Evolutionary conservation across 2,888 invertebrate species (phyloP).

Genomic region (Drosophila anomelani): DNA sequence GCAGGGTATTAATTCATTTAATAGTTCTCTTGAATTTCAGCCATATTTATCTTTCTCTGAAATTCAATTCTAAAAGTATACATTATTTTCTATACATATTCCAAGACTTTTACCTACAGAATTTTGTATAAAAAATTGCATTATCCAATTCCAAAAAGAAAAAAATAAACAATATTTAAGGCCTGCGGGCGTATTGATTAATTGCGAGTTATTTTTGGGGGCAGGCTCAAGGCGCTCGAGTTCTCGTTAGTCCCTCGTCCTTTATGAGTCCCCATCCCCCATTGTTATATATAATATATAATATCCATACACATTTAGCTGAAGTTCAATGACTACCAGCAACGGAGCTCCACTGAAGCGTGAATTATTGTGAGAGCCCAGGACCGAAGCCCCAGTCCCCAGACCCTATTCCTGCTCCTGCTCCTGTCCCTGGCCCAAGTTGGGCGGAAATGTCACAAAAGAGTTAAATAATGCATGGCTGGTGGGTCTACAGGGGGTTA

Average conservation of each 20-base stretch:
- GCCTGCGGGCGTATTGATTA: constrained; percentile 33
- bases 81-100: neutral
- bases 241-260: neutral
- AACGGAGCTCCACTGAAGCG: constrained; percentile 66
- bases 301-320: constrained; percentile 41
- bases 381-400: neutral
- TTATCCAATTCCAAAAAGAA: neutral
- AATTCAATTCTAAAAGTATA: neutral
- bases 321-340: constrained; percentile 78
- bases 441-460: constrained; percentile 47
- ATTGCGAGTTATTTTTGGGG: constrained; percentile 30
- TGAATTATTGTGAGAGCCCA: constrained; percentile 63
- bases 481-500: neutral
- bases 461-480: constrained; percentile 40
- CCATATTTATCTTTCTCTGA: neutral
- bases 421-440: neutral
- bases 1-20: too few species aligned
- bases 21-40: neutral
- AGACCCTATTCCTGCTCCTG: neutral
- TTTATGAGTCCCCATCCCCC: neutral
- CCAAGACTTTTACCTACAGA: neutral
- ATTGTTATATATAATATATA: constrained; percentile 14
- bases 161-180: neutral
- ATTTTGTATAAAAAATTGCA: neutral
- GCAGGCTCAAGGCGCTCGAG: constrained; percentile 9